Conservation (phyloP, 2,888 invertebrate species). For the Acanthosepion esculentum region DNA sequence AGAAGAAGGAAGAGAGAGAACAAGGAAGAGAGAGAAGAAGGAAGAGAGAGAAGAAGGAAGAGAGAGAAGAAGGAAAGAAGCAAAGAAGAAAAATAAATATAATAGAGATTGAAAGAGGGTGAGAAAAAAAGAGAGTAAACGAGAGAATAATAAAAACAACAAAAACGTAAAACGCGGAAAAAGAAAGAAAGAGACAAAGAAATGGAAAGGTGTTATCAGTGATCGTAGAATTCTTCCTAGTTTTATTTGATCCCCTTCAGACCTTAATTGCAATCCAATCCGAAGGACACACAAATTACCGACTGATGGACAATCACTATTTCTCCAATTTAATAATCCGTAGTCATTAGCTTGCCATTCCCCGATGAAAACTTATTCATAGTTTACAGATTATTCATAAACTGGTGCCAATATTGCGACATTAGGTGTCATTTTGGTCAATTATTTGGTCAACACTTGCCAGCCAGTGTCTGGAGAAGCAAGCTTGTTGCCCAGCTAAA, state of each 20-base stretch:
- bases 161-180: neutral
- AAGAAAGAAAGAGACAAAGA: neutral
- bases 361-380: neutral
- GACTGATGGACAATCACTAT: neutral
- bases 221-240: neutral
- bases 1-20: neutral
- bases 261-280: neutral
- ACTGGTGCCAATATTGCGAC: neutral
- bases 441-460: neutral
- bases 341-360: neutral
- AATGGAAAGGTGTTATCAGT: neutral
- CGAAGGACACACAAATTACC: neutral
- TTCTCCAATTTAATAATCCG: neutral
- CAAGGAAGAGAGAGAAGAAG: neutral
- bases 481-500: neutral
- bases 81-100: neutral
- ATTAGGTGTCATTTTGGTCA: constrained; percentile 6
- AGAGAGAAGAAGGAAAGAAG: neutral
- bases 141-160: no score
- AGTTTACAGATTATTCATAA: constrained; percentile 11
- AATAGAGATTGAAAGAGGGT: neutral
- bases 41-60: neutral
- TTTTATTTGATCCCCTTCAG: neutral
- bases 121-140: no score
- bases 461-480: neutral